A percentile compares a stretch with the other conserved stretches of the same genome.
Conservation (phyloP, 2,888 invertebrate genomes). For the Cephus nigrinus region DNA sequence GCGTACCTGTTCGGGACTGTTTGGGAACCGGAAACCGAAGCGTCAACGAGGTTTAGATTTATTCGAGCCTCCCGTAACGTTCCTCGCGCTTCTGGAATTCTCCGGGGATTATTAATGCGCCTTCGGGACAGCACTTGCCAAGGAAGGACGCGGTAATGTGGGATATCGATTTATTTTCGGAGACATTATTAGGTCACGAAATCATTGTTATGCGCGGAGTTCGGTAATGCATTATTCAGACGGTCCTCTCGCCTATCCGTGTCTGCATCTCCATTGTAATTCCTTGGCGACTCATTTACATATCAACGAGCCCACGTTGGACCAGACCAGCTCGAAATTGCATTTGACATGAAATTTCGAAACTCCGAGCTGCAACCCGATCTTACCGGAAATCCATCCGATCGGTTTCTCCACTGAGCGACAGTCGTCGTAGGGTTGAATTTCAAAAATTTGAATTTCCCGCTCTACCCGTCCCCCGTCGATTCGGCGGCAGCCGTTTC, state of each 20-base stretch:
- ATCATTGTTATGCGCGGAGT: slow-evolving; percentile 58
- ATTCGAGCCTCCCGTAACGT: not conserved
- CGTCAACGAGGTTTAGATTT: not conserved
- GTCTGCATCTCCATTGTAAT: slow-evolving; percentile 59
- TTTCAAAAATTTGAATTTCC: not conserved
- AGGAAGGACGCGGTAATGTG: slow-evolving; percentile 35
- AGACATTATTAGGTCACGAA: slow-evolving; percentile 51
- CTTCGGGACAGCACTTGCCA: not conserved
- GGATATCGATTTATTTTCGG: slow-evolving; percentile 51
- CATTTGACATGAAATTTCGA: slow-evolving; percentile 43
- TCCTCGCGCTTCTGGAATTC: slow-evolving; percentile 6
- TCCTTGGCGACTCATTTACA: slow-evolving; percentile 63
- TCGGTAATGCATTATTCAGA: slow-evolving; percentile 60
- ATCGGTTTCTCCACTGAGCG: not conserved
- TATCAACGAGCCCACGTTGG: slow-evolving; percentile 57
- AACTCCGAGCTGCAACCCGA: slow-evolving; percentile 21
- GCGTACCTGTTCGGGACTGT: not conserved
- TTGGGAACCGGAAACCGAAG: not conserved
- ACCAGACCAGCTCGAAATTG: slow-evolving; percentile 43
- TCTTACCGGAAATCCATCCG: not conserved
- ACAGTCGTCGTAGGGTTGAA: not conserved
- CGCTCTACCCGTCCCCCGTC: not conserved
- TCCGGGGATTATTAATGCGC: slow-evolving; percentile 14
- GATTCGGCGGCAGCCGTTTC: not conserved
- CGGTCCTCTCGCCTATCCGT: slow-evolving; percentile 51